Conservation (phyloP, 2,113 vertebrate species). For the Hippocampus comes region DNA sequence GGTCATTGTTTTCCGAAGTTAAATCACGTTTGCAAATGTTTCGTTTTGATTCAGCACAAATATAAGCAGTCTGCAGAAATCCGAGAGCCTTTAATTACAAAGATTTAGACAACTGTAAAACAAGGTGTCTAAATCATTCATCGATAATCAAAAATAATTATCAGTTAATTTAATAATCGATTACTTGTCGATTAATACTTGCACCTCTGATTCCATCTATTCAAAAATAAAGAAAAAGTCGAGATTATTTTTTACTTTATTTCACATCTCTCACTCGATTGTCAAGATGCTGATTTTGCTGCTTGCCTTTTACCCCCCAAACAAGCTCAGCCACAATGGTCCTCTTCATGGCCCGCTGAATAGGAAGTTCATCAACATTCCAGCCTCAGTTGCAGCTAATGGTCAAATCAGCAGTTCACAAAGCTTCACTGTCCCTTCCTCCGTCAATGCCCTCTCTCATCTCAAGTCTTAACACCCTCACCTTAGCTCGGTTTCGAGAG, state of each 20-base stretch:
- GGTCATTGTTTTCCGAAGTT: too few species aligned
- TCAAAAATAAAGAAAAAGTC: neutral
- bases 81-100: too few species aligned
- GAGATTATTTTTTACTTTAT: neutral
- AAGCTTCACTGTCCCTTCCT: conserved; percentile 52
- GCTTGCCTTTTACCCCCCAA: conserved; percentile 2
- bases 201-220: neutral
- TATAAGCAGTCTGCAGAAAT: too few species aligned
- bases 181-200: too few species aligned
- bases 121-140: too few species aligned
- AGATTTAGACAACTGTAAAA: too few species aligned
- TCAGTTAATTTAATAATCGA: too few species aligned
- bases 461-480: conserved; percentile 19
- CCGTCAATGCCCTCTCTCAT: conserved; percentile 55
- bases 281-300: conserved; percentile 5
- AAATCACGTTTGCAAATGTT: too few species aligned
- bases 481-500: conserved; percentile 24
- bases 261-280: neutral
- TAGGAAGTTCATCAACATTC: conserved; percentile 55
- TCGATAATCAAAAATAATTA: too few species aligned
- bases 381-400: conserved; percentile 34
- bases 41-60: too few species aligned
- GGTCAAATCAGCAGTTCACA: conserved; percentile 54
- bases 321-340: conserved; percentile 43
- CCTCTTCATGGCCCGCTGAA: conserved; percentile 47